Conservation (phyloP, 2,113 vertebrate species). For the Apus apus region DNA sequence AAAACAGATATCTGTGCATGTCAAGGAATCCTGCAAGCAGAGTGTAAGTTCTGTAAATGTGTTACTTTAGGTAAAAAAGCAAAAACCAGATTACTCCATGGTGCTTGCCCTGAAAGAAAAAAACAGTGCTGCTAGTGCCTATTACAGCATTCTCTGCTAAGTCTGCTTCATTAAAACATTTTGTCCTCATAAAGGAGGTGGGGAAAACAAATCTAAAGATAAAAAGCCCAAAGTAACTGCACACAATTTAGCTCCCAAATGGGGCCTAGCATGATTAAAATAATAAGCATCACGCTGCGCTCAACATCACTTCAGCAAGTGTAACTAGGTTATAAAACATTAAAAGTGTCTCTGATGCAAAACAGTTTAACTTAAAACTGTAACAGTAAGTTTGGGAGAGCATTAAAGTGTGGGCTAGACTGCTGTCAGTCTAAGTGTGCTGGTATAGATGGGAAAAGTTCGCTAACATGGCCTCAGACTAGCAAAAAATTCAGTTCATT, state of each 20-base stretch:
- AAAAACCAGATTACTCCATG: background rate
- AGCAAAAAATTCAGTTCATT: background rate
- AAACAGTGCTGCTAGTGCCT: background rate
- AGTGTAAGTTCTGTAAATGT: background rate
- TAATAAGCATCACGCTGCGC: background rate
- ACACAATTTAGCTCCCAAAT: background rate
- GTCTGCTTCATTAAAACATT: background rate
- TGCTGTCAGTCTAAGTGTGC: background rate
- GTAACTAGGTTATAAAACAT: background rate
- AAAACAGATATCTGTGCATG: background rate
- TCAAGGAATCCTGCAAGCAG: background rate
- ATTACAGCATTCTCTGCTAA: background rate
- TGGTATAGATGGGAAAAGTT: background rate
- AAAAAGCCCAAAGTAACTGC: background rate
- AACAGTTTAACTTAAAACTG: background rate
- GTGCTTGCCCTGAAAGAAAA: background rate
- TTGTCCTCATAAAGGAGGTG: background rate
- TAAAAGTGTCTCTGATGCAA: background rate
- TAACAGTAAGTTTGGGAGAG: background rate
- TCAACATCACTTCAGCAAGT: background rate
- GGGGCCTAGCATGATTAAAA: background rate
- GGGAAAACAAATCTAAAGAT: background rate
- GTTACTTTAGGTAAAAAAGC: background rate
- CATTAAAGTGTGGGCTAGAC: fast-evolving
- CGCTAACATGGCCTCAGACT: background rate